Conservation (phyloP, 2,888 invertebrate genomes). For the Caenorhabditis sp. region DNA sequence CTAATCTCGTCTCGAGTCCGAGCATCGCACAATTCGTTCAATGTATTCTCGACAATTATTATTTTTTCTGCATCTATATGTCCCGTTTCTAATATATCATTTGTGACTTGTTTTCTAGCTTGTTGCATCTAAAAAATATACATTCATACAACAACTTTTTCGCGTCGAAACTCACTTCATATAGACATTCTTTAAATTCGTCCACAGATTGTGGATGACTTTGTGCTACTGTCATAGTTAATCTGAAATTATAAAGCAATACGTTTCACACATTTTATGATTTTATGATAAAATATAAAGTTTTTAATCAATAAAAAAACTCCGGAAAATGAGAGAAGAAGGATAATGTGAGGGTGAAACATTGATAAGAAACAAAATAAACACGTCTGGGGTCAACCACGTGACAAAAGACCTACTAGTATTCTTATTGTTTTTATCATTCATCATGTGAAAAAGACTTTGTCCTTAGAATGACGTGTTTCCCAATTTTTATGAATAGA, state of each 20-base stretch:
- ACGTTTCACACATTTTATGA: neutral
- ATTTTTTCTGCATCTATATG: slow-evolving; percentile 28
- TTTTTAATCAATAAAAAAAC: neutral
- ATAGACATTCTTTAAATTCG: slow-evolving; percentile 59
- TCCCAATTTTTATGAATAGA: no score
- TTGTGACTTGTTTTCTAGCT: slow-evolving; percentile 54
- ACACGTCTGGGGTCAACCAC: neutral
- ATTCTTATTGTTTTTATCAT: neutral
- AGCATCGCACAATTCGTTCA: slow-evolving; percentile 55
- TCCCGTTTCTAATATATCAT: slow-evolving; percentile 32
- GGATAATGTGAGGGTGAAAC: neutral
- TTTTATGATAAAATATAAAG: neutral
- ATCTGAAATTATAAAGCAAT: slow-evolving; percentile 14
- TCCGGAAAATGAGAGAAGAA: neutral
- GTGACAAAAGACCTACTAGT: neutral
- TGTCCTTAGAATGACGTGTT: no score
- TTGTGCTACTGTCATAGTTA: slow-evolving; percentile 11
- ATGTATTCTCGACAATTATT: slow-evolving; percentile 37
- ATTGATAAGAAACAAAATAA: neutral
- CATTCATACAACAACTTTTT: neutral
- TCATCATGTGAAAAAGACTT: neutral
- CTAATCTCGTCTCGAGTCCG: slow-evolving; percentile 48
- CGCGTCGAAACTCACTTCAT: slow-evolving; percentile 41
- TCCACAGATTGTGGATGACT: slow-evolving; percentile 49
- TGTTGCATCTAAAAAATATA: slow-evolving; percentile 59